These are phyloP conservation scores for Pseudopodoces humilis DNA, from an alignment of 2,113 vertebrate genomes.

Conservation along the genomic window DNA sequence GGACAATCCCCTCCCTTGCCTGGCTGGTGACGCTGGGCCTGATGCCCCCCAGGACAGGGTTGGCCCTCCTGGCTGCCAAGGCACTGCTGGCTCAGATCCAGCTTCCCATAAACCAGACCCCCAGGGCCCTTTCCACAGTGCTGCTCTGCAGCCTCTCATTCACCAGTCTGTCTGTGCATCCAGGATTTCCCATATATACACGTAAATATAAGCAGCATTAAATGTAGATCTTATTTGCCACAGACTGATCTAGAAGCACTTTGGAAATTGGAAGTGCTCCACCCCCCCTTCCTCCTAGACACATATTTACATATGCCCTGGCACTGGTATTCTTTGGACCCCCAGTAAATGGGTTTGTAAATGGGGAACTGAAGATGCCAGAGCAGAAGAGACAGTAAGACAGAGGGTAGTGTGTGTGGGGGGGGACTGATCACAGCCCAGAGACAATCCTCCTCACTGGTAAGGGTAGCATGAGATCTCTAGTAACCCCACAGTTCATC, in stretches of 20 bases:
- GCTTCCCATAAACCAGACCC: accelerated
- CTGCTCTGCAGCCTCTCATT: background rate
- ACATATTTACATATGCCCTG: background rate
- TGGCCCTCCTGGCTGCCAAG: background rate
- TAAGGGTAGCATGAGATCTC: background rate
- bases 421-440: background rate
- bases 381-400: background rate
- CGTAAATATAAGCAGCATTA: background rate
- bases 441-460: background rate
- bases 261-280: background rate
- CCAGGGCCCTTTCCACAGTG: background rate
- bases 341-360: background rate
- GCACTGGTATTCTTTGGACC: background rate
- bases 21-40: background rate
- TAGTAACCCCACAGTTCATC: background rate
- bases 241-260: background rate
- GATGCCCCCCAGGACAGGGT: background rate
- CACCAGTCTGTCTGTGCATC: background rate
- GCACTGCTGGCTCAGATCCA: background rate
- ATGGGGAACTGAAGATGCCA: background rate
- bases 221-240: background rate
- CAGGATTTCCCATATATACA: background rate
- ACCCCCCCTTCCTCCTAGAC: background rate
- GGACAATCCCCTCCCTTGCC: background rate
- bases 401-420: background rate